Conservation (phyloP, 2,797 vertebrate species). For the Pseudotriccus pelzelni region DNA sequence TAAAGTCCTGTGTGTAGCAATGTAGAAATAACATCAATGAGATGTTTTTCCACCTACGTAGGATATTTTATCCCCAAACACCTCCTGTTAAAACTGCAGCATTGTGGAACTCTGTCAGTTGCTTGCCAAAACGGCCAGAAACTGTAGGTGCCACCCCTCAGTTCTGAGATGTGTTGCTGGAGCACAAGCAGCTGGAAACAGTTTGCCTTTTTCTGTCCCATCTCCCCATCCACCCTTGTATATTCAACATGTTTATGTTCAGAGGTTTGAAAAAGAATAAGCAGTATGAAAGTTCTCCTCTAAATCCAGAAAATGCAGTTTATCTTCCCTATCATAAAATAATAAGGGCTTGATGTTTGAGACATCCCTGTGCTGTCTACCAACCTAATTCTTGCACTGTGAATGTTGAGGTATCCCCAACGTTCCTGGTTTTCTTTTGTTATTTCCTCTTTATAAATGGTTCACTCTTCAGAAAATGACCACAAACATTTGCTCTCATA, state of each 20-base stretch:
- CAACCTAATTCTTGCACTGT: fast-evolving
- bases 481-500: not conserved
- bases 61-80: not conserved
- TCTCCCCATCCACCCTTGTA: not conserved
- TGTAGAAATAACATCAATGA: not conserved
- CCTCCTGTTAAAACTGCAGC: not conserved
- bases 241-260: not conserved
- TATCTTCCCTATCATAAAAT: not conserved
- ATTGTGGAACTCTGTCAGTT: not conserved
- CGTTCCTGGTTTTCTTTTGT: not conserved
- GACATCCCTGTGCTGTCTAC: fast-evolving
- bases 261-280: not conserved
- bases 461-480: not conserved
- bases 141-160: not conserved
- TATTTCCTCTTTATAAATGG: not conserved
- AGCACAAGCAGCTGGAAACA: not conserved
- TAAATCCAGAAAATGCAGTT: not conserved
- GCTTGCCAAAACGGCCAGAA: not conserved
- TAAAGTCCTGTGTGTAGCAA: not conserved
- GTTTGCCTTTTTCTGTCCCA: not conserved
- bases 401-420: not conserved
- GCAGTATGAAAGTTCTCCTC: not conserved
- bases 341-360: not conserved
- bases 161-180: not conserved
- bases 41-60: not conserved